Evolutionary conservation across 2,113 vertebrate species (phyloP).

Genomic region (Phyllostomus discolor): DNA sequence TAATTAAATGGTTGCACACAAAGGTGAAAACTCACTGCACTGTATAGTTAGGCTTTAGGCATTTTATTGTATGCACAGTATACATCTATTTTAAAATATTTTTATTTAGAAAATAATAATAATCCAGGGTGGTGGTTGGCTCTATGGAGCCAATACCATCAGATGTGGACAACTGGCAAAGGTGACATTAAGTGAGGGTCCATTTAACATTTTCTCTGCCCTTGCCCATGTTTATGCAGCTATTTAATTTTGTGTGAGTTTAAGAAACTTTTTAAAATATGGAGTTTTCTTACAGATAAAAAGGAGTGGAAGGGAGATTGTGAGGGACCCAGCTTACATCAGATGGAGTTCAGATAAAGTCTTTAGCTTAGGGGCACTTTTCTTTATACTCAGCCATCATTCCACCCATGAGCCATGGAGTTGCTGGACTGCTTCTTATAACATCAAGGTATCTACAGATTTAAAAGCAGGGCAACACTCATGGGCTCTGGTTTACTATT

Average conservation of each 20-base stretch:
- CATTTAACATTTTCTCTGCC: background rate
- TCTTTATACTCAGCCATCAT: background rate
- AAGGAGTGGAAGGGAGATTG: background rate
- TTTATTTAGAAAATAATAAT: background rate
- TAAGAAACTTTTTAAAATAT: background rate
- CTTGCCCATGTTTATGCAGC: background rate
- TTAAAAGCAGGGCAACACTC: background rate
- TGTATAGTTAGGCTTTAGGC: background rate
- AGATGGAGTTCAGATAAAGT: background rate
- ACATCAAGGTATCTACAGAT: background rate
- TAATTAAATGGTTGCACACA: background rate
- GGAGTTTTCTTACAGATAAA: background rate
- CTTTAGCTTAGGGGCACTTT: background rate
- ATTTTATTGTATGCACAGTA: background rate
- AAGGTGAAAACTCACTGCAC: background rate
- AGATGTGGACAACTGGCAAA: background rate
- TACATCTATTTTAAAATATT: background rate
- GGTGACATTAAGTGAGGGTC: background rate
- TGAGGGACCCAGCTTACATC: background rate
- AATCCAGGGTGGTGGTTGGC: background rate
- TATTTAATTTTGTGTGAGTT: background rate
- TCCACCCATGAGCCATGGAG: background rate
- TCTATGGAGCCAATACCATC: background rate
- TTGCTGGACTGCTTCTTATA: background rate
- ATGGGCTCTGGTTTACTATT: background rate